These are phyloP conservation scores for Sciurus niger DNA, from an alignment of 2,113 vertebrate genomes.

Conservation along the genomic window DNA sequence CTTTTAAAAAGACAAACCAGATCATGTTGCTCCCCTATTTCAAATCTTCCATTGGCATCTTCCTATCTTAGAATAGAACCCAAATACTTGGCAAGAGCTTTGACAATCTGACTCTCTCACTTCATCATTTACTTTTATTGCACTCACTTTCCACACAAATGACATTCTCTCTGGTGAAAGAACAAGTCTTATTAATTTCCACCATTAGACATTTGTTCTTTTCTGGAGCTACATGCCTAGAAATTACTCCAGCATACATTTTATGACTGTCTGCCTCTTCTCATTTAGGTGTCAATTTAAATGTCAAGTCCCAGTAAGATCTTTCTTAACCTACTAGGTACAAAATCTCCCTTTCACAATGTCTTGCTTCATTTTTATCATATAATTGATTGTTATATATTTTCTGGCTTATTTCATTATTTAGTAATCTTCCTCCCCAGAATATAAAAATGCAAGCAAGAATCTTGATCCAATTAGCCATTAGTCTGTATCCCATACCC, in stretches of 20 bases:
- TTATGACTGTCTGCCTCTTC: background rate
- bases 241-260: background rate
- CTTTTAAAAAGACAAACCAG: background rate
- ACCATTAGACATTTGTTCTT: background rate
- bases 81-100: background rate
- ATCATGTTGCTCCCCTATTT: background rate
- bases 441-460: conserved; percentile 10
- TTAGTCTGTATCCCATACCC: background rate
- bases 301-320: background rate
- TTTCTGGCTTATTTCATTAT: background rate
- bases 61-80: background rate
- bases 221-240: background rate
- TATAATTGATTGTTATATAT: background rate
- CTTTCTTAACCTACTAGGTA: background rate
- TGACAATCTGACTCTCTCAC: background rate
- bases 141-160: background rate
- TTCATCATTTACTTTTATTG: background rate
- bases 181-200: background rate
- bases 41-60: background rate
- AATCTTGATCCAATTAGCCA: background rate
- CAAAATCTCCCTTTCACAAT: background rate
- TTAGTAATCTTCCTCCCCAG: background rate
- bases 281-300: background rate
- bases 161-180: background rate
- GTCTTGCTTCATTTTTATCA: background rate